Percentiles rank a stretch among this genome's conserved stretches.
Conservation (phyloP, 2,888 invertebrate species). For the Eupithecia subfuscata region DNA sequence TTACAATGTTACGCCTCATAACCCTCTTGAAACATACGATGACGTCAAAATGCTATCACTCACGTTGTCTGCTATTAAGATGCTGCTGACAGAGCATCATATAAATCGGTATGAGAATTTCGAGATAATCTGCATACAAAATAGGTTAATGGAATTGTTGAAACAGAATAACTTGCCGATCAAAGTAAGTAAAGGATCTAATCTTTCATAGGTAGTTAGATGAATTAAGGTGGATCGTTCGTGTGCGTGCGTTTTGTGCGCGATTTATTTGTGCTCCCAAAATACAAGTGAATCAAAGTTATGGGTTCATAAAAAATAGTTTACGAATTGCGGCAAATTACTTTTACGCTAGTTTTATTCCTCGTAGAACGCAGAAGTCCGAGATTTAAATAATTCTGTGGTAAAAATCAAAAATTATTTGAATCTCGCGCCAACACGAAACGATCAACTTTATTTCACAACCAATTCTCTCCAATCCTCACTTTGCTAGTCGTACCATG, state of each 20-base stretch:
- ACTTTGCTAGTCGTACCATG: slow-evolving; percentile 85
- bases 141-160: slow-evolving; percentile 52
- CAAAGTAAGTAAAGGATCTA: slow-evolving; percentile 45
- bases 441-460: slow-evolving; percentile 35
- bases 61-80: slow-evolving; percentile 50
- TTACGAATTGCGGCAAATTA: too few relatives aligned
- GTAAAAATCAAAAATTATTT: too few relatives aligned
- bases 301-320: too few relatives aligned
- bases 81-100: slow-evolving; percentile 55
- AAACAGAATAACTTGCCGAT: slow-evolving; percentile 48
- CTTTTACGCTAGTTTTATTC: too few relatives aligned
- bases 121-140: slow-evolving; percentile 55
- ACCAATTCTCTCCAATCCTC: slow-evolving; percentile 81
- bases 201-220: neutral
- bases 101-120: slow-evolving; percentile 58
- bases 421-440: too few relatives aligned
- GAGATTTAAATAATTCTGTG: too few relatives aligned
- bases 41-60: slow-evolving; percentile 51
- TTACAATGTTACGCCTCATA: neutral
- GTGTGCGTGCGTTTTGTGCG: too few relatives aligned
- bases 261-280: too few relatives aligned
- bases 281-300: too few relatives aligned
- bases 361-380: too few relatives aligned
- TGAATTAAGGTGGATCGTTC: slow-evolving; percentile 70
- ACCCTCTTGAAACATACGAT: slow-evolving; percentile 45